These are phyloP conservation scores for Dicentrarchus labrax DNA, from an alignment of 2,113 vertebrate genomes.

Conservation along the genomic window DNA sequence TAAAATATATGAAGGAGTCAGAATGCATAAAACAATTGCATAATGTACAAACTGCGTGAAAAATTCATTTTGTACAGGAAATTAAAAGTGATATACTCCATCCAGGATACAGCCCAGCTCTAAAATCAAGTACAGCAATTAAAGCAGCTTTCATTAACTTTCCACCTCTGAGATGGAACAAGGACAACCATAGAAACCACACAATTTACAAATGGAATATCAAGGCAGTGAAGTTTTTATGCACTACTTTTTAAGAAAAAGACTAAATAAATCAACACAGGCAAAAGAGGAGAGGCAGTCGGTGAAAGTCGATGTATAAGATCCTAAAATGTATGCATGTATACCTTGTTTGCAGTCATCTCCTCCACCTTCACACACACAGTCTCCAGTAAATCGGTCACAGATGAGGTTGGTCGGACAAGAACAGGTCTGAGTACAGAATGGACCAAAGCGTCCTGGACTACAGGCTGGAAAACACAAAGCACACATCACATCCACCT, in stretches of 20 bases:
- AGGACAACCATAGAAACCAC: background rate
- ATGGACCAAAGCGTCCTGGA: constrained; percentile 78
- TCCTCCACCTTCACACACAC: constrained; percentile 71
- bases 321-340: background rate
- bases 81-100: too few species aligned
- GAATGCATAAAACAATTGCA: too few species aligned
- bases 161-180: background rate
- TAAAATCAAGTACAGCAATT: background rate
- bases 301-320: background rate
- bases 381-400: constrained; percentile 81
- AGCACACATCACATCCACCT: background rate
- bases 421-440: constrained; percentile 83
- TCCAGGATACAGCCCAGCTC: too few species aligned
- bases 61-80: too few species aligned
- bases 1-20: too few species aligned
- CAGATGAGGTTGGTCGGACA: constrained; percentile 81
- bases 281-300: background rate
- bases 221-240: background rate
- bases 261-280: background rate
- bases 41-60: too few species aligned
- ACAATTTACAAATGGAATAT: background rate
- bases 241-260: background rate
- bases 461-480: constrained; percentile 76
- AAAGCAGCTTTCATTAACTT: background rate
- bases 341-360: constrained; percentile 78